phyloP scores from a whole-genome alignment of 2,888 invertebrate species.

The Meganola albula region DNA sequence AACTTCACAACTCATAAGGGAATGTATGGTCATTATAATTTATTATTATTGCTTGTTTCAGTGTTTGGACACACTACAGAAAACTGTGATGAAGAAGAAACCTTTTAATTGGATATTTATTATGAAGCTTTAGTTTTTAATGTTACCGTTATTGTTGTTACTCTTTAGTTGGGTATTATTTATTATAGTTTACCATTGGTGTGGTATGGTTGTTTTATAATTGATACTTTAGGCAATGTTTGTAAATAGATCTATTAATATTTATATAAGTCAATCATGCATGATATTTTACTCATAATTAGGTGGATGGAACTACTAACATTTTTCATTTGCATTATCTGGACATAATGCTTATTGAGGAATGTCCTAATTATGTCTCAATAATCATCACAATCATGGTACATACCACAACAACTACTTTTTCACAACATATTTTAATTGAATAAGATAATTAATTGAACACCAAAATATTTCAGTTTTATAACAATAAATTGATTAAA shows the following conservation, averaged over 20 bases:
- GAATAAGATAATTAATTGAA: conserved; percentile 40
- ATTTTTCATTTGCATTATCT: conserved; percentile 67
- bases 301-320: conserved; percentile 51
- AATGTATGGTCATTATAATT: too few species aligned
- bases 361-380: conserved; percentile 46
- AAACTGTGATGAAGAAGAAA: conserved; percentile 92
- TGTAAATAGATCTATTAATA: conserved; percentile 61
- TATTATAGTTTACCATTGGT: conserved; percentile 60
- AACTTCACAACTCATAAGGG: too few species aligned
- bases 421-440: conserved; percentile 32
- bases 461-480: conserved; percentile 52
- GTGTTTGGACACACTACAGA: conserved; percentile 93
- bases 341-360: conserved; percentile 67
- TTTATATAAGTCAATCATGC: conserved; percentile 51
- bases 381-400: conserved; percentile 65
- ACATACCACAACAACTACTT: conserved; percentile 40
- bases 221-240: conserved; percentile 47
- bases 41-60: conserved; percentile 75
- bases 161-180: conserved; percentile 62
- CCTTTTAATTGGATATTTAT: conserved; percentile 79
- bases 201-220: conserved; percentile 56
- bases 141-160: conserved; percentile 73
- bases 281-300: conserved; percentile 52
- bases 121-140: conserved; percentile 53
- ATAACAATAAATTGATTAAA: conserved; percentile 40